Evolutionary conservation across 2,113 vertebrate genomes (phyloP).

Genomic region (Gila orcuttii): DNA sequence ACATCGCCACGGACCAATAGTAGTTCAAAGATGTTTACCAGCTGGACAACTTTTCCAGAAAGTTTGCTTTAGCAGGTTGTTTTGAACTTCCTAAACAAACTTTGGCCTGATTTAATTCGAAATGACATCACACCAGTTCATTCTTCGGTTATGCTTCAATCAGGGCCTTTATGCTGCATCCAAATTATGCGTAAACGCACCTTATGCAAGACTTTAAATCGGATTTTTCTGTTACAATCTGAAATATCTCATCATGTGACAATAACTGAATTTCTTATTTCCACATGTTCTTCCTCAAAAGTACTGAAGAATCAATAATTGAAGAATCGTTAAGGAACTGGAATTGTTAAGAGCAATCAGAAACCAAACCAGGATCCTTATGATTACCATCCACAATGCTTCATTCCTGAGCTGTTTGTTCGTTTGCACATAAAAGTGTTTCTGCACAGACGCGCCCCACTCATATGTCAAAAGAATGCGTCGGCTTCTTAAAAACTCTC

Average conservation of each 20-base stretch:
- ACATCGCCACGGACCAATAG: too few relatives aligned
- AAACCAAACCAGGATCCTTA: neutral
- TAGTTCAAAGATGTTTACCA: too few relatives aligned
- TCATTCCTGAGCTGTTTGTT: neutral
- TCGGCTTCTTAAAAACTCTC: neutral
- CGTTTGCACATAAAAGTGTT: slow-evolving; percentile 13
- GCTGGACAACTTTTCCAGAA: too few relatives aligned
- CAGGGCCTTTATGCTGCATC: neutral
- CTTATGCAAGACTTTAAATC: neutral
- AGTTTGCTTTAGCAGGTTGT: too few relatives aligned
- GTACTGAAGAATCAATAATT: neutral
- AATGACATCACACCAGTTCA: too few relatives aligned
- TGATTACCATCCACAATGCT: neutral
- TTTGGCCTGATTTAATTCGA: too few relatives aligned
- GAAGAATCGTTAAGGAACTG: neutral
- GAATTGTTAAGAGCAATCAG: neutral
- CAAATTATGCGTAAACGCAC: neutral
- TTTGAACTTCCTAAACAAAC: too few relatives aligned
- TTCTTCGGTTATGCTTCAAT: too few relatives aligned
- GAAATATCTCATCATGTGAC: neutral
- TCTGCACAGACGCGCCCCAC: slow-evolving; percentile 12
- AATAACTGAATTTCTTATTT: neutral
- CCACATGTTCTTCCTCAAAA: neutral
- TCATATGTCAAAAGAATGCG: slow-evolving; percentile 27
- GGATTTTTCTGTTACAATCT: neutral